These are phyloP conservation scores for Plagodis pulveraria DNA, from an alignment of 2,888 invertebrate genomes.

Conservation along the genomic window DNA sequence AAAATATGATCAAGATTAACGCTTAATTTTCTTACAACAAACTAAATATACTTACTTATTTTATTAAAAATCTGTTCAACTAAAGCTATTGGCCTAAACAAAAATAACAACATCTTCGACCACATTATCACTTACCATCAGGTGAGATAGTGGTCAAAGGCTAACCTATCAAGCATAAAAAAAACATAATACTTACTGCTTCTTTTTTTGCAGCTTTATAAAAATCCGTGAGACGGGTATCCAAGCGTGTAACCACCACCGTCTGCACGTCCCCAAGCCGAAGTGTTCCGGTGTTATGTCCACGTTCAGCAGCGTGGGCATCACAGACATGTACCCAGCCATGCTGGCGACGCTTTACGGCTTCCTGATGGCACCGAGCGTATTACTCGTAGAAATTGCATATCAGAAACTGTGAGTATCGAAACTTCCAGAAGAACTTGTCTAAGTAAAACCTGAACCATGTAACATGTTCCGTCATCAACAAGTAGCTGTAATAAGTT, in stretches of 20 bases:
- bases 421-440: not conserved
- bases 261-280: conserved; percentile 86
- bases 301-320: conserved; percentile 87
- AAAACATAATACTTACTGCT: no score
- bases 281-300: conserved; percentile 81
- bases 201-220: conserved; percentile 55
- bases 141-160: no score
- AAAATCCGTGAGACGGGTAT: conserved; percentile 84
- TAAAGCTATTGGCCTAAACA: no score
- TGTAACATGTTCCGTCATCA: not conserved
- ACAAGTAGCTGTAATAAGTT: not conserved
- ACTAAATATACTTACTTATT: no score
- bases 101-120: no score
- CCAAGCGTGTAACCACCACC: conserved; percentile 75
- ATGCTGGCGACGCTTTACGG: conserved; percentile 80
- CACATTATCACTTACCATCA: no score
- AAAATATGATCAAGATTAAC: no score
- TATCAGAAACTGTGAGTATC: conserved; percentile 64
- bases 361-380: conserved; percentile 63
- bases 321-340: conserved; percentile 83
- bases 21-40: no score
- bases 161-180: no score
- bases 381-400: conserved; percentile 68
- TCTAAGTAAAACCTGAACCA: not conserved
- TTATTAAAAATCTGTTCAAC: no score